Evolutionary conservation across 2,797 vertebrate genomes (phyloP), one percentile per base, ranked within the genome.

Genomic region (Phalloptychus januarius): DNA sequence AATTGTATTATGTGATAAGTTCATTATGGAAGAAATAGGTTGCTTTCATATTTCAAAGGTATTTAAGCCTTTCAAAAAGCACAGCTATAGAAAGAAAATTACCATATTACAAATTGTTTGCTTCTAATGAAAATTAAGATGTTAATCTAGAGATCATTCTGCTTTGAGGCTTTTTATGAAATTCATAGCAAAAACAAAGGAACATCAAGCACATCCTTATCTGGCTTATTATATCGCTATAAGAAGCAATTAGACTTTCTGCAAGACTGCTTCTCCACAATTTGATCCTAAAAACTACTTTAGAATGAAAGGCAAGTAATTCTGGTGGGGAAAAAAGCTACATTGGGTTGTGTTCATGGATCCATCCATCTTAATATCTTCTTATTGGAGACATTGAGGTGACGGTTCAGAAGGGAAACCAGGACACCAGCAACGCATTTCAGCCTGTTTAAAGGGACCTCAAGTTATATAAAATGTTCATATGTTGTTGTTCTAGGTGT

Each of bases 91-190:
- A 42, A 42, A 69, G 36, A 40, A 65, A 69, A 69, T 67, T 40
- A 42, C 38, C 23, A 7, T 71, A 71, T 71, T 28, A 71, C 40
- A 71, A 45, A n/a, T 44, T 71, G 67, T 71, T 71, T 71, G 42
- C 40, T n/a, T 70, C 38, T 42, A 42, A 45, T 70, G n/a, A 69
- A 44, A 69, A 69, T 69, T 42, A 44, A 28, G 42, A 71, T 44
- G 67, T 71, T 45, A 70, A 70, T 70, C 40, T 28, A 18, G 42
- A 71, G 40, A 71, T 71, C n/a, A 16, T 45, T 45, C 40, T 44
- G 67, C 40, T 44, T 28, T 31, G 31, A 71, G 67, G 67, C 25
- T 31, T 71, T 71, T 45, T 7, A 45, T 45, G 12, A 71, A 44
- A 28, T 16, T 67, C 16, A 28, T 31, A 31, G n/a, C 20, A 45